Percentiles rank a stretch among this genome's conserved stretches.
Conservation (phyloP, 2,113 vertebrate genomes). For the Scopus umbretta region DNA sequence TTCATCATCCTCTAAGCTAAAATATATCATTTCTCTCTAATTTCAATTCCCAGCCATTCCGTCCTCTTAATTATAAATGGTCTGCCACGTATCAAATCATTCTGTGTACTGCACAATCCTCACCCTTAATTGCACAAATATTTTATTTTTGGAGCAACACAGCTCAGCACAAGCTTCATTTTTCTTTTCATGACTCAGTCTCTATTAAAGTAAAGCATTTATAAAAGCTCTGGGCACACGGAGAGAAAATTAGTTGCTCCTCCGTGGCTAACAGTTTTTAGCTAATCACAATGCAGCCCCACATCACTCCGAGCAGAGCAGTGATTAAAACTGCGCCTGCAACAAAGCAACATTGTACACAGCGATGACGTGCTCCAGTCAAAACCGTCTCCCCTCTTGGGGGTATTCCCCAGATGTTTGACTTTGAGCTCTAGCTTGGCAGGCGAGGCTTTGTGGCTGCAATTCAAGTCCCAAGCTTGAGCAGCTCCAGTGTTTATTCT, state of each 20-base stretch:
- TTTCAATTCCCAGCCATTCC: not conserved
- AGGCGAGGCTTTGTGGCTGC: not conserved
- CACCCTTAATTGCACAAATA: not conserved
- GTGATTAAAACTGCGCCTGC: not conserved
- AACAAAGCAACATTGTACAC: conserved; percentile 37
- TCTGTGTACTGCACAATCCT: not conserved
- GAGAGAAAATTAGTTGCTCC: not conserved
- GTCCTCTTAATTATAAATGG: not conserved
- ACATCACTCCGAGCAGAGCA: not conserved
- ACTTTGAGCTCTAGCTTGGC: conserved; percentile 4
- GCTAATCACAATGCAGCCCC: not conserved
- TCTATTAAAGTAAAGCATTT: not conserved
- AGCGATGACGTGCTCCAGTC: not conserved
- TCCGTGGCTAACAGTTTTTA: not conserved
- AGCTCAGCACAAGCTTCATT: not conserved
- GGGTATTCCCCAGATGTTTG: conserved; percentile 47
- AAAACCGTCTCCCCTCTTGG: not conserved
- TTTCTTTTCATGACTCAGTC: not conserved
- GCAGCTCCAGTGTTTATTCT: conserved; percentile 24
- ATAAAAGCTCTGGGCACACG: not conserved
- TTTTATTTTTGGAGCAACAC: conserved; percentile 23
- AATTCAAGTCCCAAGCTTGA: not conserved
- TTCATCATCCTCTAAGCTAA: not conserved
- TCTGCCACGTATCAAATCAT: not conserved
- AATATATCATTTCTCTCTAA: not conserved